These are phyloP conservation scores for Phylloscopus trochiloides DNA, from an alignment of 2,113 vertebrate genomes.

Conservation along the genomic window DNA sequence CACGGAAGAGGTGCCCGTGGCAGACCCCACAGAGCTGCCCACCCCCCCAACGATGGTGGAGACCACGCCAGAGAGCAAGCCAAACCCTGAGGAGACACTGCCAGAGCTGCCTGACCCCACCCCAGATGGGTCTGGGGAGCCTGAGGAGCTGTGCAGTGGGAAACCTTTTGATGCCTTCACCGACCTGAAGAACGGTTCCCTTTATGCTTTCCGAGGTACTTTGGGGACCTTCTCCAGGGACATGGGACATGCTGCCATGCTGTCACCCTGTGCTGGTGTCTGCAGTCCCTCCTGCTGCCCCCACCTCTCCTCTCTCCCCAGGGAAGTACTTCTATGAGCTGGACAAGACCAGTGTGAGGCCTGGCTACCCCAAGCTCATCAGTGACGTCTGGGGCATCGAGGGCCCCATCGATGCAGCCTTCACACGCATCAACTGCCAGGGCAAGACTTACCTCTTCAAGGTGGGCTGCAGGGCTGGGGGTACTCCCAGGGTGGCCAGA, in stretches of 20 bases:
- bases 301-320: slow-evolving; percentile 44
- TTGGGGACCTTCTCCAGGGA: not conserved
- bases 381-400: slow-evolving; percentile 89
- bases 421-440: slow-evolving; percentile 95
- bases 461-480: slow-evolving; percentile 67
- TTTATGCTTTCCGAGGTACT: slow-evolving; percentile 92
- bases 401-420: slow-evolving; percentile 91
- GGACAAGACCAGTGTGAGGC: slow-evolving; percentile 76
- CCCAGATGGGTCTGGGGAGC: rapidly evolving
- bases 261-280: rapidly evolving
- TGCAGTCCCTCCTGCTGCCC: not conserved
- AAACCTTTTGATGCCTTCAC: slow-evolving; percentile 89
- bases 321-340: slow-evolving; percentile 90
- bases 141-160: slow-evolving; percentile 78
- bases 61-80: rapidly evolving
- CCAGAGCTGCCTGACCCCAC: not conserved
- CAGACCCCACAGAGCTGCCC: not conserved
- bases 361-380: slow-evolving; percentile 92
- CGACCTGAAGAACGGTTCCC: slow-evolving; percentile 89
- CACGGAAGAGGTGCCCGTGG: rapidly evolving
- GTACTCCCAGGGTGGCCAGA: not conserved
- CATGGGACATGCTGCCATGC: rapidly evolving
- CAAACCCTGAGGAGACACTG: rapidly evolving
- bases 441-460: slow-evolving; percentile 97
- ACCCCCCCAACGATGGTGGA: rapidly evolving